Conservation (phyloP, 2,888 invertebrate species). For the Pyrochroa serraticornis region DNA sequence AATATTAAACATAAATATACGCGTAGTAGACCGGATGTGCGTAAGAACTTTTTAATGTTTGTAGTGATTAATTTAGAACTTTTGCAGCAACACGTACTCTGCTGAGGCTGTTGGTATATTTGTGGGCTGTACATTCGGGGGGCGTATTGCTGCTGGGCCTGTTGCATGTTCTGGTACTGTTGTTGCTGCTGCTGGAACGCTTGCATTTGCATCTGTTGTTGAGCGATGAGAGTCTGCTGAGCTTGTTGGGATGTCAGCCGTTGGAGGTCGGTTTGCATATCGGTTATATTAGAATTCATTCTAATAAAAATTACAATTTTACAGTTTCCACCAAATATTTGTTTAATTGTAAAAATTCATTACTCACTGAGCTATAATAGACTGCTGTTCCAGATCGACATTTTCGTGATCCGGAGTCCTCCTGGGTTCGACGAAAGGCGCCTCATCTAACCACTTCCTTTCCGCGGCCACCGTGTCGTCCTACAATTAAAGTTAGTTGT, state of each 20-base stretch:
- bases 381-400: slow-evolving; percentile 75
- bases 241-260: slow-evolving; percentile 81
- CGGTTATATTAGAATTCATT: slow-evolving; percentile 92
- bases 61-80: no score
- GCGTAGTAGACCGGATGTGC: not conserved
- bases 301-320: slow-evolving; percentile 56
- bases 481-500: slow-evolving; percentile 48
- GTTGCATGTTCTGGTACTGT: slow-evolving; percentile 44
- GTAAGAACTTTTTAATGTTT: no score
- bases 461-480: slow-evolving; percentile 65
- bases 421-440: slow-evolving; percentile 67
- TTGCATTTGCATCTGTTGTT: slow-evolving; percentile 57
- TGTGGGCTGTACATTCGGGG: slow-evolving; percentile 57
- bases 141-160: slow-evolving; percentile 34
- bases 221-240: slow-evolving; percentile 64
- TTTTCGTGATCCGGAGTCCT: slow-evolving; percentile 79
- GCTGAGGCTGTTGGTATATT: slow-evolving; percentile 64
- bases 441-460: slow-evolving; percentile 71
- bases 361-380: slow-evolving; percentile 80
- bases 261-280: slow-evolving; percentile 93
- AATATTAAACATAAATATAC: not conserved
- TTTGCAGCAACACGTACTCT: slow-evolving; percentile 35
- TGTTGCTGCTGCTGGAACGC: slow-evolving; percentile 51
- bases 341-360: not conserved
- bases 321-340: no score